Base-by-base conservation (phyloP, 2,888 invertebrate genomes). In the Agriopis aurantiaria region DNA sequence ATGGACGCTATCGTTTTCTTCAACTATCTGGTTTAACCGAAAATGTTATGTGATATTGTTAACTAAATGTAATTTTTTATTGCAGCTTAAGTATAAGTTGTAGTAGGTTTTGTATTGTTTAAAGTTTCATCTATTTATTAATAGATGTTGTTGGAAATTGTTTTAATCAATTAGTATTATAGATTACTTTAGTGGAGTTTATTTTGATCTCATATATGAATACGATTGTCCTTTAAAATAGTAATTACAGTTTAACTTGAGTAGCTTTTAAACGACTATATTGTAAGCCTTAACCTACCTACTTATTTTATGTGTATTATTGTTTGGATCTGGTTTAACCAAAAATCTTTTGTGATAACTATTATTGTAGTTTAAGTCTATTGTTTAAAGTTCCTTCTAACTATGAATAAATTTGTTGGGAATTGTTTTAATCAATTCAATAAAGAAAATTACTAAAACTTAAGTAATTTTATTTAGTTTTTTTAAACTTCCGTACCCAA, bases 21-120 rank as follows among this genome's bases (percentile, higher is more conserved):
- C 41, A n/a, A 78, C 66, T 79, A 68, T 80, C 57, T 72, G 72
- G 73, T 81, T 65, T 75, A 73, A 71, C 55, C 55, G 40, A 53
- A 53, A 68, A 81, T 84, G 81, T 51, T 78, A 82, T 82, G 85
- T 87, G 84, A 86, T 85, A 84, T 77, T 79, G 73, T 82, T 79
- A 74, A 75, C 73, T 45, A 73, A 78, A 75, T 80, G 78, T 73
- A 78, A 81, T 62, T 78, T 71, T 74, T 73, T 73, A 71, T 75
- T 43, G 72, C 69, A 71, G 62, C 78, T 78, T 65, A 66, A 75
- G 4, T 33, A 23, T 23, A 23, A 23, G 17, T 23, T 23, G 17
- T 23, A 23, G 17, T 23, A 23, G 17, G 17, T 23, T 23, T 23
- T 33, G 33, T 33, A 33, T 78, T 73, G 67, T 80, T 78, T 73